Percentiles rank a stretch among this genome's conserved stretches.
Evolutionary conservation across 2,797 vertebrate species (phyloP).

Genomic region (Peromyscus aztecus): DNA sequence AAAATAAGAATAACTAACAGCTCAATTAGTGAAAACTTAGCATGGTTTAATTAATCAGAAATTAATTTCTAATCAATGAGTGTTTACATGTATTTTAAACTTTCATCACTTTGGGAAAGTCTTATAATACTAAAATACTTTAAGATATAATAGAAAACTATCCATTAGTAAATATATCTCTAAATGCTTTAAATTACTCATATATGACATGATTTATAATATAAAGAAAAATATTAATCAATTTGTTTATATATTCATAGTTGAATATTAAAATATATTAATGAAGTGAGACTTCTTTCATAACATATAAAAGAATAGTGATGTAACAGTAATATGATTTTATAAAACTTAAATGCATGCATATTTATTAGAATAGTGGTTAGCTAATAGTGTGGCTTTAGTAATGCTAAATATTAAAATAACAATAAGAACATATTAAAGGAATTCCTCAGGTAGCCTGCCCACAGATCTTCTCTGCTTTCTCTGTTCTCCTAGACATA

Average conservation of each 20-base stretch:
- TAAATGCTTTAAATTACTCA: not conserved
- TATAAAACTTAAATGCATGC: not conserved
- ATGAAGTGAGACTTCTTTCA: not conserved
- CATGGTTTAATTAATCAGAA: not conserved
- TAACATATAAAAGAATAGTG: not conserved
- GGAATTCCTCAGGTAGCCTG: not conserved
- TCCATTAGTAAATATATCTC: not conserved
- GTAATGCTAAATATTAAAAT: not conserved
- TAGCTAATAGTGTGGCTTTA: not conserved
- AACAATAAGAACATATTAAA: not conserved
- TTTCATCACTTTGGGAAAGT: not conserved
- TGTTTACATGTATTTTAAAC: not conserved
- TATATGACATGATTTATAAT: not conserved
- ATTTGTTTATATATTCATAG: not conserved
- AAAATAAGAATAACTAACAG: not conserved
- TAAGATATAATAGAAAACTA: not conserved
- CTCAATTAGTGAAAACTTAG: not conserved
- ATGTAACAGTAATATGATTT: not conserved
- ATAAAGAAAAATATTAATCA: not conserved
- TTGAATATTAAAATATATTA: not conserved
- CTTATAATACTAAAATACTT: not conserved
- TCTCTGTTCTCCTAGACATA: no score
- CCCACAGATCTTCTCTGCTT: no score
- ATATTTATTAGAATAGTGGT: not conserved
- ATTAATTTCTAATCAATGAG: not conserved